Percentiles rank a stretch among this genome's conserved stretches.
These are phyloP conservation scores for Epinephelus awoara DNA, from an alignment of 2,797 vertebrate genomes.

Conservation along the genomic window DNA sequence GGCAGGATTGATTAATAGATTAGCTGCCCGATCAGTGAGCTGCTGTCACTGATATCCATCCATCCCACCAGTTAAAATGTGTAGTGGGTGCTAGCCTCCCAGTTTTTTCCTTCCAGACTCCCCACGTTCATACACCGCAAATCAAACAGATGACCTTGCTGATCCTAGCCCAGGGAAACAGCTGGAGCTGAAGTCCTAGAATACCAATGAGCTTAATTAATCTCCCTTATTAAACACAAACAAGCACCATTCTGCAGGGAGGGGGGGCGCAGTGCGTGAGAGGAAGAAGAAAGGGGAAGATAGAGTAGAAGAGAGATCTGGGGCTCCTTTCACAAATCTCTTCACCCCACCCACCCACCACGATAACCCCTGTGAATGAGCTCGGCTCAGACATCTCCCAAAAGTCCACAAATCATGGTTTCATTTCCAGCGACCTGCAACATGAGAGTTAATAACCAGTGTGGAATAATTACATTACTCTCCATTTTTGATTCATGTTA, in stretches of 20 bases:
- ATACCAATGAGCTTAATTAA: conserved; percentile 87
- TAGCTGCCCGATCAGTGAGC: conserved; percentile 31
- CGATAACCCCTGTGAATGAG: conserved; percentile 40
- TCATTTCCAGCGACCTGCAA: conserved; percentile 57
- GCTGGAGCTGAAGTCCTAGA: conserved; percentile 71
- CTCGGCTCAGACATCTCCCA: conserved; percentile 14
- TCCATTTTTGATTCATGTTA: conserved; percentile 41
- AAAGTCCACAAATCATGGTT: conserved; percentile 73
- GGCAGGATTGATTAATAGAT: conserved; percentile 49
- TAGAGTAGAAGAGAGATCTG: conserved; percentile 47
- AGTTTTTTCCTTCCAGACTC: conserved; percentile 37
- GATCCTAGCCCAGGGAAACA: conserved; percentile 70
- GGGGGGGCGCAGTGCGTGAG: not conserved
- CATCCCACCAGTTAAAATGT: conserved; percentile 12
- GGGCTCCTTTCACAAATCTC: conserved; percentile 64
- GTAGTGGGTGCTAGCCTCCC: conserved; percentile 13
- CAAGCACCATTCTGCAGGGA: conserved; percentile 62
- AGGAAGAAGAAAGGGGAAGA: not conserved
- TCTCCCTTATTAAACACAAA: conserved; percentile 84
- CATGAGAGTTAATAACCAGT: conserved; percentile 69
- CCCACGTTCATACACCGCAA: conserved; percentile 32
- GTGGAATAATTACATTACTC: conserved; percentile 61
- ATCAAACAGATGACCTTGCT: conserved; percentile 68
- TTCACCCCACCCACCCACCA: conserved; percentile 28
- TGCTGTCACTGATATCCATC: conserved; percentile 34